Conservation (phyloP, 2,113 vertebrate genomes). For the Limanda limanda region DNA sequence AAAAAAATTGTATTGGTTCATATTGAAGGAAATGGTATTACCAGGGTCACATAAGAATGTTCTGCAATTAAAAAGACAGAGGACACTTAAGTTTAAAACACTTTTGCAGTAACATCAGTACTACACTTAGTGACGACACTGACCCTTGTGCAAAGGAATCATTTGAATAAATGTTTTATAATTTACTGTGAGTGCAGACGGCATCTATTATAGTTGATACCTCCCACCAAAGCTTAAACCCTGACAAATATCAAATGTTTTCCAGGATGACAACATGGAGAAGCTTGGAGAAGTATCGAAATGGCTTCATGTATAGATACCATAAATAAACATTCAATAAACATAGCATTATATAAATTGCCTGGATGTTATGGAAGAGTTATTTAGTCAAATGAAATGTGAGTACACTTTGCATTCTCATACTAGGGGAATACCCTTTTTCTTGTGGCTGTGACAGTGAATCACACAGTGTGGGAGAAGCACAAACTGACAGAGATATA, state of each 20-base stretch:
- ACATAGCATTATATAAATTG: background rate
- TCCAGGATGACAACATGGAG: background rate
- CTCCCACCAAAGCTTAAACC: background rate
- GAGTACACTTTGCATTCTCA: conserved; percentile 21
- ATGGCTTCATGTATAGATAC: background rate
- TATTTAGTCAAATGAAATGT: conserved; percentile 25
- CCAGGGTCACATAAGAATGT: background rate
- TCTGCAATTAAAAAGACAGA: background rate
- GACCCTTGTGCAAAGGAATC: background rate
- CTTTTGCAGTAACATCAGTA: background rate
- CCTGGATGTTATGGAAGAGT: background rate
- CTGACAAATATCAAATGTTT: background rate
- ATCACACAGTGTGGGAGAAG: conserved; percentile 64
- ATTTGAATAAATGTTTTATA: background rate
- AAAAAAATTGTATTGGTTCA: background rate
- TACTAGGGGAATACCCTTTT: conserved; percentile 58
- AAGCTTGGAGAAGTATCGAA: background rate
- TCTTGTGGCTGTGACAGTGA: conserved; percentile 53
- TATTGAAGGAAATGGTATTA: background rate
- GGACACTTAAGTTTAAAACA: background rate
- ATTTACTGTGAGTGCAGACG: background rate
- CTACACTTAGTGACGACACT: background rate
- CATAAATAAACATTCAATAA: background rate
- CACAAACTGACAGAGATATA: conserved; percentile 50
- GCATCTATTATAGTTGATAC: background rate